These are phyloP conservation scores for Boloria euphrosyne DNA, from an alignment of 2,888 invertebrate species.

Conservation along the genomic window DNA sequence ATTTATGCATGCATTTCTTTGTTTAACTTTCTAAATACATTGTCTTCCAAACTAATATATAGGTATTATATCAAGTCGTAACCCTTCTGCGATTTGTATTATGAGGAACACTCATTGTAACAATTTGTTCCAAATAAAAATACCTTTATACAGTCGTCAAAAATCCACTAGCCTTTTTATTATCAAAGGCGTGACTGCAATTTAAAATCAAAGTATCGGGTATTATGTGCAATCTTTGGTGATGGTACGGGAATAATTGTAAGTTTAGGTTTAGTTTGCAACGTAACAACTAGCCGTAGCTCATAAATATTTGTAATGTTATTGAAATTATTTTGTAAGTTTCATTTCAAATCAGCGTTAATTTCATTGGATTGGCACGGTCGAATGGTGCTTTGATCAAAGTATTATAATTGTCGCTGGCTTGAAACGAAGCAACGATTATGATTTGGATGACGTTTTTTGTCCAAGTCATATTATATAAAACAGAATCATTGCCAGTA, in stretches of 20 bases:
- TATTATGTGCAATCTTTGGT: slow-evolving; percentile 93
- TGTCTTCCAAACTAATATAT: slow-evolving; percentile 73
- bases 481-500: slow-evolving; percentile 40
- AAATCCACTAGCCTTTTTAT: slow-evolving; percentile 58
- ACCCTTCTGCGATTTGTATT: slow-evolving; percentile 34
- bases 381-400: slow-evolving; percentile 62
- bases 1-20: slow-evolving; percentile 14
- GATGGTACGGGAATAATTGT: slow-evolving; percentile 83
- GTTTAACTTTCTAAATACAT: slow-evolving; percentile 43
- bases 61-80: slow-evolving; percentile 54
- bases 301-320: slow-evolving; percentile 54
- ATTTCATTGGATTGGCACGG: slow-evolving; percentile 47
- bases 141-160: slow-evolving; percentile 78
- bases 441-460: slow-evolving; percentile 77
- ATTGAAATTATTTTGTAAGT: slow-evolving; percentile 53
- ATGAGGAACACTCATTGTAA: slow-evolving; percentile 54
- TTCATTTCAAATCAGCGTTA: slow-evolving; percentile 77
- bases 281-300: slow-evolving; percentile 53
- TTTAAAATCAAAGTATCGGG: slow-evolving; percentile 87
- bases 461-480: slow-evolving; percentile 69
- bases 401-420: slow-evolving; percentile 56
- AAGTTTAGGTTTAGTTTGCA: slow-evolving; percentile 55
- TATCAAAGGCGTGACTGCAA: slow-evolving; percentile 73
- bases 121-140: slow-evolving; percentile 63
- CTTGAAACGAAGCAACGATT: slow-evolving; percentile 71